These are phyloP conservation scores for Beris morrisii DNA, from an alignment of 2,888 invertebrate genomes.

Conservation along the genomic window DNA sequence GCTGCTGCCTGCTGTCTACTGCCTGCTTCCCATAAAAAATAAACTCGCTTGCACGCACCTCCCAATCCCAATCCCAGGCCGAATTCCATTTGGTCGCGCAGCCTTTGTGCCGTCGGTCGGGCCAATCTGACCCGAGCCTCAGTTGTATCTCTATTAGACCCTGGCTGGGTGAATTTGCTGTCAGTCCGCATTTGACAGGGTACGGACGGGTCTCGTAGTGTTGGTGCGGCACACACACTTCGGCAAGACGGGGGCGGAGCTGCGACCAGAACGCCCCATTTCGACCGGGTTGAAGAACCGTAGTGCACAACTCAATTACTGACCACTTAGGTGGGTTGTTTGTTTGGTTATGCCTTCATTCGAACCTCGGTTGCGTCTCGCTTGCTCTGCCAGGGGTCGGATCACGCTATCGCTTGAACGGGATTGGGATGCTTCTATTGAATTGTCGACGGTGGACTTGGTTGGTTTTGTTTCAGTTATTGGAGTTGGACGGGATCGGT, in stretches of 20 bases:
- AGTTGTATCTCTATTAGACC: conserved; percentile 36
- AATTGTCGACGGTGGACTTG: conserved; percentile 29
- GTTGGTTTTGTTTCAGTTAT: conserved; percentile 4
- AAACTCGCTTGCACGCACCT: conserved; percentile 18
- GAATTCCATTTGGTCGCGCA: conserved; percentile 14
- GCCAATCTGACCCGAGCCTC: conserved; percentile 21
- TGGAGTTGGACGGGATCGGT: too few relatives aligned
- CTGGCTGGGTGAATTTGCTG: neutral
- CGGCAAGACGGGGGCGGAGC: conserved; percentile 4
- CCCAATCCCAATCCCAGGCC: conserved; percentile 19
- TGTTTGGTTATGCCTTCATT: conserved; percentile 12
- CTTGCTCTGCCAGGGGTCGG: neutral
- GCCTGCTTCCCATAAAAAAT: neutral
- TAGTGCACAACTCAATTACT: conserved; percentile 28
- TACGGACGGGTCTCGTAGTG: neutral
- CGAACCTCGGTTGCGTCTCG: conserved; percentile 12
- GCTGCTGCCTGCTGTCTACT: neutral
- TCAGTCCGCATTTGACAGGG: neutral
- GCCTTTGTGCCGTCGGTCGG: conserved; percentile 32
- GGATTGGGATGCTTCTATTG: conserved; percentile 28
- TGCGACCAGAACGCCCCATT: conserved; percentile 1
- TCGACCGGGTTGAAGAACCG: conserved; percentile 1
- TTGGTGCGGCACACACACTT: conserved; percentile 17
- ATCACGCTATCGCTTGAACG: conserved; percentile 27
- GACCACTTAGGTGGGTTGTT: conserved; percentile 7